Conservation (phyloP, 2,113 vertebrate species). For the Bambusicola thoracicus region DNA sequence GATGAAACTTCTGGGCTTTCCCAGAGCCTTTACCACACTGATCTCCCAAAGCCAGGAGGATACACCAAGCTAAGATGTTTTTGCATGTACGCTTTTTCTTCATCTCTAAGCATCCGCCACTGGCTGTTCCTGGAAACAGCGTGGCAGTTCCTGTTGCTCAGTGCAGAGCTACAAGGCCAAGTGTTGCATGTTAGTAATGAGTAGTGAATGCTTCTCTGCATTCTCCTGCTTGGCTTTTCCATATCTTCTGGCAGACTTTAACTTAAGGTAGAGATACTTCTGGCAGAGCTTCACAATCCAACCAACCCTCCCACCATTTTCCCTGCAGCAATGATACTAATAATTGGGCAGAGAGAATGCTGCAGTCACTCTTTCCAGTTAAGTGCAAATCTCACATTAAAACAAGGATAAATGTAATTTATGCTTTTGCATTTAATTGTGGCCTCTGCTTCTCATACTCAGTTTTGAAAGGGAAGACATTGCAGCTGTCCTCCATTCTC, state of each 20-base stretch:
- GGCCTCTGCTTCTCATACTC: neutral
- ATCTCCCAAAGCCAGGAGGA: conserved; percentile 1
- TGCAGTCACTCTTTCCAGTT: neutral
- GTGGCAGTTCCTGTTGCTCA: neutral
- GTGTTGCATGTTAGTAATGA: neutral
- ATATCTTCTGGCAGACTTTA: neutral
- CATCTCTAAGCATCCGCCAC: neutral
- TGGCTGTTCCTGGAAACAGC: neutral
- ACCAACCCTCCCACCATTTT: neutral
- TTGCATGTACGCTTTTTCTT: neutral
- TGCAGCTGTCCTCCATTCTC: neutral
- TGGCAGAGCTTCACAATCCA: neutral
- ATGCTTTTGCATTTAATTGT: neutral
- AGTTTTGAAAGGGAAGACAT: neutral
- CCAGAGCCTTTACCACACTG: neutral
- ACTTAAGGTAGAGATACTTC: neutral
- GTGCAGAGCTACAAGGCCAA: rapidly evolving
- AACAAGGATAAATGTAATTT: neutral
- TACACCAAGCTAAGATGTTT: neutral
- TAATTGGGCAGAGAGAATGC: neutral
- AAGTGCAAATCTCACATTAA: neutral
- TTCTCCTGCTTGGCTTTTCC: neutral
- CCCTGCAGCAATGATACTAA: neutral
- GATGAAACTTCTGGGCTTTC: neutral
- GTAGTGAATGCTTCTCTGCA: neutral